Evolutionary conservation across 2,797 vertebrate genomes (phyloP).

Genomic region (Sardinella longiceps): DNA sequence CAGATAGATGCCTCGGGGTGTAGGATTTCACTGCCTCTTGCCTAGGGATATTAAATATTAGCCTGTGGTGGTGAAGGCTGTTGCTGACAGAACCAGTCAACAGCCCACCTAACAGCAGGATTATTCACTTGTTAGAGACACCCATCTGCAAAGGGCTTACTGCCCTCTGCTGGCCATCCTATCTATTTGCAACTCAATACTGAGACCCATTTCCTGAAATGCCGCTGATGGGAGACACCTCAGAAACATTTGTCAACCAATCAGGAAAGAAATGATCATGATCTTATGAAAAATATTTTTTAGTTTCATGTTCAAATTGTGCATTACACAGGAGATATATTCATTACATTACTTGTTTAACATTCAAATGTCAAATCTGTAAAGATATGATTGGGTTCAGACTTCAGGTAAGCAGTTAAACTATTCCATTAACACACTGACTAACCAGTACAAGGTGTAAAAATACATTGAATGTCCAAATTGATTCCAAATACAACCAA

Average conservation of each 20-base stretch:
- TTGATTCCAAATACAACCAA: not conserved
- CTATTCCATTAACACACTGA: conserved; percentile 23
- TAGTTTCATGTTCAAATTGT: not conserved
- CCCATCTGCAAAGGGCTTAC: conserved; percentile 42
- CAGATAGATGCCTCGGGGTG: conserved; percentile 61
- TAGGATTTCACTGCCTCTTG: conserved; percentile 54
- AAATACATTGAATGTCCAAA: not conserved
- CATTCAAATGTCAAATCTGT: not conserved
- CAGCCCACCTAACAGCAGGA: conserved; percentile 50
- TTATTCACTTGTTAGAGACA: conserved; percentile 44
- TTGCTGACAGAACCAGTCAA: conserved; percentile 66
- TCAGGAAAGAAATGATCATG: not conserved
- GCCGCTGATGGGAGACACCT: not conserved
- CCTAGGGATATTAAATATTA: conserved; percentile 70
- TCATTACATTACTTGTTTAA: not conserved
- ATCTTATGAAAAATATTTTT: not conserved
- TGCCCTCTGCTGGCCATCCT: conserved; percentile 64
- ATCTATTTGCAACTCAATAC: not conserved
- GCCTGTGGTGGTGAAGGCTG: conserved; percentile 61
- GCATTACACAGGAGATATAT: not conserved
- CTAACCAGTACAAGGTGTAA: conserved; percentile 47
- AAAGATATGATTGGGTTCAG: not conserved
- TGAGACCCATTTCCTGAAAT: not conserved
- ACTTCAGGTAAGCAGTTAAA: not conserved
- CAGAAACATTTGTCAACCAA: not conserved